Evolutionary conservation across 1,140 invertebrate genomes (phyloP).

Genomic region (Forficula auricularia): DNA sequence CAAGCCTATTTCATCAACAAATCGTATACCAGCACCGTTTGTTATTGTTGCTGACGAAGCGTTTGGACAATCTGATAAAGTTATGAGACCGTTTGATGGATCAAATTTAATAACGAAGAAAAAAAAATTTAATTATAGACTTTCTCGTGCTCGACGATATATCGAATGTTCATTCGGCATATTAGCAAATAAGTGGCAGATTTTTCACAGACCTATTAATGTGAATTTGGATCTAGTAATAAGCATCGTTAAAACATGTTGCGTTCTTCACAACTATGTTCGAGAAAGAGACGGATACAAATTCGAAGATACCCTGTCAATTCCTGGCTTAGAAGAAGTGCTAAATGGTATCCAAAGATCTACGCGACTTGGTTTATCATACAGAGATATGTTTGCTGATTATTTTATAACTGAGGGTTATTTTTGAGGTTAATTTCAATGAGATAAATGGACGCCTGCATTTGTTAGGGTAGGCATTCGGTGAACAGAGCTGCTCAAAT

Average conservation of each 20-base stretch:
- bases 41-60: slow-evolving; percentile 28
- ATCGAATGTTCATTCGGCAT: slow-evolving; percentile 31
- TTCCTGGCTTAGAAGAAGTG: slow-evolving; percentile 2
- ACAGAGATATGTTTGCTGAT: slow-evolving; percentile 10
- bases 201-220: slow-evolving; percentile 22
- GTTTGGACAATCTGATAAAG: slow-evolving; percentile 22
- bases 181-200: slow-evolving; percentile 20
- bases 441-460: too few relatives aligned
- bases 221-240: slow-evolving; percentile 17
- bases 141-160: slow-evolving; percentile 21
- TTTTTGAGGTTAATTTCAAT: too few relatives aligned
- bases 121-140: slow-evolving; percentile 28
- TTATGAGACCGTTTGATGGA: slow-evolving; percentile 21
- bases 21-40: slow-evolving; percentile 15
- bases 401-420: slow-evolving; percentile 13
- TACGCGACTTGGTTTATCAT: background rate
- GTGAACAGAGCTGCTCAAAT: too few relatives aligned
- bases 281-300: slow-evolving; percentile 6
- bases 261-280: slow-evolving; percentile 20
- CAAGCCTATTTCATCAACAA: slow-evolving; percentile 1
- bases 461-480: too few relatives aligned
- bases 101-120: slow-evolving; percentile 14
- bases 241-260: slow-evolving; percentile 17
- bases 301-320: slow-evolving; percentile 5
- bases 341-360: background rate